Evolutionary conservation across 2,888 invertebrate species (phyloP).

Genomic region (Spodoptera exigua): DNA sequence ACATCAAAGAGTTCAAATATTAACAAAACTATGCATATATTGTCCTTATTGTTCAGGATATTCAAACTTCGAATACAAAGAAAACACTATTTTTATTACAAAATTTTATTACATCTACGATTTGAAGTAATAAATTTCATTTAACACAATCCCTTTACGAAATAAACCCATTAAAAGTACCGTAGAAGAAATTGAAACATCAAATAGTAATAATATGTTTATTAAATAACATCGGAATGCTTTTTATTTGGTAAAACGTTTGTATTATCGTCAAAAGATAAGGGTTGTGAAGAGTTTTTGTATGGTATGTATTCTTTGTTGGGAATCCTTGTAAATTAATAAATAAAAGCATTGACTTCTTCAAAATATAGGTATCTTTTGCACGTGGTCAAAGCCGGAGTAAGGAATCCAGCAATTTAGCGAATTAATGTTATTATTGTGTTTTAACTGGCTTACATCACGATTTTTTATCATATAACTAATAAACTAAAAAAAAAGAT

Average conservation of each 20-base stretch:
- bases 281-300: neutral
- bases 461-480: too few relatives aligned
- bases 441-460: too few relatives aligned
- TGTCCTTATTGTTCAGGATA: neutral
- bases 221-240: conserved; percentile 74
- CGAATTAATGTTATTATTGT: too few relatives aligned
- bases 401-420: too few relatives aligned
- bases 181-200: conserved; percentile 74
- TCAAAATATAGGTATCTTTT: too few relatives aligned
- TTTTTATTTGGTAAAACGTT: conserved; percentile 75
- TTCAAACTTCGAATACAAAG: conserved; percentile 34
- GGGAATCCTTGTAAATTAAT: too few relatives aligned
- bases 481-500: too few relatives aligned
- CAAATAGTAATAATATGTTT: conserved; percentile 67
- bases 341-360: too few relatives aligned
- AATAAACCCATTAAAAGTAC: conserved; percentile 76
- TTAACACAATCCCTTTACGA: conserved; percentile 70
- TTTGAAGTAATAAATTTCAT: conserved; percentile 64
- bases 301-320: too few relatives aligned
- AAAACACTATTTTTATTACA: conserved; percentile 50
- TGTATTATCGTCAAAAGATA: conserved; percentile 2
- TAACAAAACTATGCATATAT: too few relatives aligned
- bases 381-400: neutral
- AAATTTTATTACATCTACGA: conserved; percentile 50
- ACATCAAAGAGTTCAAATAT: too few relatives aligned